phyloP scores from a whole-genome alignment of 2,797 vertebrate genomes.

The Hyperoplus immaculatus region DNA sequence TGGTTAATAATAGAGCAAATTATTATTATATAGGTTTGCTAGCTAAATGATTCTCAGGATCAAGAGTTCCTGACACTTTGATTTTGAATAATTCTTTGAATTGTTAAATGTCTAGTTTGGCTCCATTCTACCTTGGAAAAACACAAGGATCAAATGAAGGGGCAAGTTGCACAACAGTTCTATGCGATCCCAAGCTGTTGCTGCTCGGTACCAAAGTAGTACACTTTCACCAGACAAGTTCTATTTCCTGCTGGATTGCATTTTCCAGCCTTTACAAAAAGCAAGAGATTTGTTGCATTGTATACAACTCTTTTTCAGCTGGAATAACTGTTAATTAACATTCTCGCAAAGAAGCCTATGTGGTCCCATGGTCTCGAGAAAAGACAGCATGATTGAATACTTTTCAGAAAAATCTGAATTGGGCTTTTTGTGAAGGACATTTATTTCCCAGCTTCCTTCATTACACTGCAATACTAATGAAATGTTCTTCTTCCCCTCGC shows the following conservation, averaged over 20 bases:
- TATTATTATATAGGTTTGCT: slow-evolving; percentile 5
- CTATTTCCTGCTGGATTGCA: too few species aligned
- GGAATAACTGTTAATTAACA: too few species aligned
- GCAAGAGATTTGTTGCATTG: too few species aligned
- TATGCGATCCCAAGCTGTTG: neutral
- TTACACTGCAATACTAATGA: neutral
- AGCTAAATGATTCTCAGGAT: slow-evolving; percentile 6
- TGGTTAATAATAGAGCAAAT: neutral
- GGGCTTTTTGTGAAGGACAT: neutral
- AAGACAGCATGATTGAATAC: neutral
- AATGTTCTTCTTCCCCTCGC: neutral
- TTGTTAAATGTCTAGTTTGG: neutral
- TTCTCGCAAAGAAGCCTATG: neutral
- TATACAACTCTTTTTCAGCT: too few species aligned
- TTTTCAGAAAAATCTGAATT: neutral
- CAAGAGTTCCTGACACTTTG: neutral
- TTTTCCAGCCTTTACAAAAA: too few species aligned
- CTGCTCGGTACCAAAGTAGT: neutral
- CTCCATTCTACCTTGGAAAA: neutral
- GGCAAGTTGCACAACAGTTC: neutral
- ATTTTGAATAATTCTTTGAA: neutral
- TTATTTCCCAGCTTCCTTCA: neutral
- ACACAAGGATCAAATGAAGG: neutral
- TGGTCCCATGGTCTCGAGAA: neutral
- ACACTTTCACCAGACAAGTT: too few species aligned